Base-by-base conservation (phyloP, 1,140 invertebrate genomes). In the Drosophila equinoxialis region DNA sequence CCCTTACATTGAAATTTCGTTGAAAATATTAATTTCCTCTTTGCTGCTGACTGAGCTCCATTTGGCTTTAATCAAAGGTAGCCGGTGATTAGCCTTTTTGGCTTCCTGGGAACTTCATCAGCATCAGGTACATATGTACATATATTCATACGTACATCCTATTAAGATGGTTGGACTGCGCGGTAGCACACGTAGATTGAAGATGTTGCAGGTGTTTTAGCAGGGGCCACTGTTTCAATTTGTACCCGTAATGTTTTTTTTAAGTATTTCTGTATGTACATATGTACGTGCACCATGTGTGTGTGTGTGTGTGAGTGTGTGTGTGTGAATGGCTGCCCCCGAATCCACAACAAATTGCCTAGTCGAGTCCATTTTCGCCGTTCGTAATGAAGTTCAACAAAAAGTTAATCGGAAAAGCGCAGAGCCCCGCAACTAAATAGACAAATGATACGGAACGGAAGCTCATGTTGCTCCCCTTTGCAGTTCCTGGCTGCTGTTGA, bases 371-470 rank as follows among this genome's bases (percentile, higher is more conserved):
- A 89, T 89, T 87, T 87, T 87, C 77, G 79, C 84, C 72, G 74
- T 51, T 51, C 76, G 84, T 87, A 87, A 87, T 87, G 84, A 87
- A 87, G 83, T 87, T 87, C 83, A 87, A 81, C 84, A 89, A 86
- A 86, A 87, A 87, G 83, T 87, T 87, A 87, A 87, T 87, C 83
- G 84, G 83, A 87, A 86, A 87, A 87, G 84, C 74, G 23, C 84
- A 77, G 76, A 77, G 79, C 79, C 68, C 71, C 89, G 87, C 83
- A 81, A 85, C 85, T 90, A 90, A 90, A 90, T 90, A 90, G 85
- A 90, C 86, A 90, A 90, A 90, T 90, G 85, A 90, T 90, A 89
- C 85, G 85, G 85, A 90, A 90, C 85, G 86, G 85, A 90, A 90
- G 87, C 87, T 80, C 72, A 68, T 81, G 63, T 45, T 62, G 70